Evolutionary conservation across 1,140 invertebrate species (phyloP).

Genomic region (Psix sp.): DNA sequence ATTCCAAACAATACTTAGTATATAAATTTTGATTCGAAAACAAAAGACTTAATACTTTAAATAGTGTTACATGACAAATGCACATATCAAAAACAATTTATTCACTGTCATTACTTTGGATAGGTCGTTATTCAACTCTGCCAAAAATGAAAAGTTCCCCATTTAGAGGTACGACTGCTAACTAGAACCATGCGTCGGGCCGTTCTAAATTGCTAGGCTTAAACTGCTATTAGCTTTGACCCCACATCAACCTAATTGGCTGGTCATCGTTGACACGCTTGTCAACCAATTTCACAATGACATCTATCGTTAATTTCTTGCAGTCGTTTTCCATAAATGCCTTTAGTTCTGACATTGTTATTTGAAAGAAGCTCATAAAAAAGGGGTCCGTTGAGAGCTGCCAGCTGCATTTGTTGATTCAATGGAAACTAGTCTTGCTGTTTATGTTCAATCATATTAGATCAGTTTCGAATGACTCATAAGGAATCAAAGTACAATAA

Average conservation of each 20-base stretch:
- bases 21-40: too few relatives aligned
- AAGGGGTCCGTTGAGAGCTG: slow-evolving; percentile 64
- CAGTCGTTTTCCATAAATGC: slow-evolving; percentile 12
- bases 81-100: slow-evolving; percentile 32
- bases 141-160: slow-evolving; percentile 73
- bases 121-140: slow-evolving; percentile 73
- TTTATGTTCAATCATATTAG: too few relatives aligned
- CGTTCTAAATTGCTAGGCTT: slow-evolving; percentile 58
- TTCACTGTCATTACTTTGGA: slow-evolving; percentile 68
- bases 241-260: slow-evolving; percentile 57
- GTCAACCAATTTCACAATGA: slow-evolving; percentile 34
- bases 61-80: slow-evolving; percentile 5
- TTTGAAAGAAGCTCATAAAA: background rate
- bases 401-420: slow-evolving; percentile 56
- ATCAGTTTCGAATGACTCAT: too few relatives aligned
- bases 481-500: too few relatives aligned
- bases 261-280: slow-evolving; percentile 46
- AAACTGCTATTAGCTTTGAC: slow-evolving; percentile 58
- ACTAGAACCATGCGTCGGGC: slow-evolving; percentile 43
- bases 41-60: slow-evolving; percentile 1
- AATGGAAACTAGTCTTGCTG: slow-evolving; percentile 29
- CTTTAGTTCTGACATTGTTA: slow-evolving; percentile 12
- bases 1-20: too few relatives aligned
- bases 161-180: slow-evolving; percentile 70
- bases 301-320: slow-evolving; percentile 36